These are phyloP conservation scores for Stigmatopora nigra DNA, from an alignment of 2,113 vertebrate species.

Conservation along the genomic window DNA sequence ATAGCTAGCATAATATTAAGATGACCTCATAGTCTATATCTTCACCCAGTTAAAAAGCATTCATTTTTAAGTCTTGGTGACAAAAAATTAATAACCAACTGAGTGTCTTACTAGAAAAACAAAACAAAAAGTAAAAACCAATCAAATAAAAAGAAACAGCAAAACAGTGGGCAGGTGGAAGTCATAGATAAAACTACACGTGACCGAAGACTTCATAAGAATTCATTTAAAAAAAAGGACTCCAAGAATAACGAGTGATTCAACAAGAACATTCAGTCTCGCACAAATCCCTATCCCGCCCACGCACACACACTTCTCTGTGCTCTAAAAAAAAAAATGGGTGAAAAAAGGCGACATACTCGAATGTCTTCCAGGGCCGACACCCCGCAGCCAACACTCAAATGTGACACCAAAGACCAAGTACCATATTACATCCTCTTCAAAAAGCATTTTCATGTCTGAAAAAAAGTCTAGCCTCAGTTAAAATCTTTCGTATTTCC, in stretches of 20 bases:
- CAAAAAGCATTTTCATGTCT: not conserved
- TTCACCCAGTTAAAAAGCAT: not conserved
- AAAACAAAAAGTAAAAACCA: not conserved
- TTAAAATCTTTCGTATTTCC: too few relatives aligned
- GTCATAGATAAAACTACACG: too few relatives aligned
- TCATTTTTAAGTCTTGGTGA: too few relatives aligned
- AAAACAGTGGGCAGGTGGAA: too few relatives aligned
- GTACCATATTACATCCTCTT: not conserved
- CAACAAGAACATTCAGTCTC: not conserved
- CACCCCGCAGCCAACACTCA: not conserved
- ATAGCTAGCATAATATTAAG: not conserved
- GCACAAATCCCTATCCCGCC: not conserved
- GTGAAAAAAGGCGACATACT: not conserved
- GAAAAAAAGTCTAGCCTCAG: not conserved
- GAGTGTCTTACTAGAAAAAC: not conserved
- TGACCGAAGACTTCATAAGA: not conserved
- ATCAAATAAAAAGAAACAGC: not conserved
- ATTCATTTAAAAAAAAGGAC: not conserved
- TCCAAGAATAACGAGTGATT: not conserved
- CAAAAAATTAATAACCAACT: too few relatives aligned
- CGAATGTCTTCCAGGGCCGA: not conserved
- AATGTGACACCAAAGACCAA: not conserved
- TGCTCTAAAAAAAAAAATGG: not conserved
- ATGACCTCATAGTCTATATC: not conserved
- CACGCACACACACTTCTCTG: not conserved